phyloP scores from a whole-genome alignment of 1,140 invertebrate species.

The Papilio polytes region DNA sequence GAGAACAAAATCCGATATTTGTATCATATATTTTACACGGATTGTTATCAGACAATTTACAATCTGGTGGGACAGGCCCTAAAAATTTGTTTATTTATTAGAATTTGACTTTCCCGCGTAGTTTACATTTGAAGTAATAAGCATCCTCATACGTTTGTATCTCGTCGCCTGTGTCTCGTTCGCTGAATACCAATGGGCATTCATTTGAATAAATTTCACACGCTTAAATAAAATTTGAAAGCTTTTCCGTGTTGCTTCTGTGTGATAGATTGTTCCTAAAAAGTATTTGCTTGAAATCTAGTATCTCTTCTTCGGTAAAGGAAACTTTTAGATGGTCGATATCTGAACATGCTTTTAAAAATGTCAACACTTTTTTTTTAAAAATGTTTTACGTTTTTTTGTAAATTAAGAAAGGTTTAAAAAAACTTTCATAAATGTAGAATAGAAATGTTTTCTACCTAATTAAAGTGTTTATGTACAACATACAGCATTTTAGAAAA shows the following conservation, averaged over 20 bases:
- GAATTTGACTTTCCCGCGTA: not conserved
- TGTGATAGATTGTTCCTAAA: not conserved
- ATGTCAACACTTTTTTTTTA: not conserved
- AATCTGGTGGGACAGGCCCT: no score
- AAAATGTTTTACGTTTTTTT: no score
- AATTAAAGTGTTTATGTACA: not conserved
- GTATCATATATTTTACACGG: no score
- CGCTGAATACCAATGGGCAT: conserved; percentile 19
- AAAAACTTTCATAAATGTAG: no score
- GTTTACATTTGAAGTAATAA: conserved; percentile 5
- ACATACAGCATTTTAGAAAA: not conserved
- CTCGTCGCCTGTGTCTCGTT: not conserved
- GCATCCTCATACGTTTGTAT: not conserved
- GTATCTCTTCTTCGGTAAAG: not conserved
- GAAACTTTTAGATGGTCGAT: no score
- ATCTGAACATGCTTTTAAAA: not conserved
- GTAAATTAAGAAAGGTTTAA: no score
- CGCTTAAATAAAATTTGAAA: conserved; percentile 18
- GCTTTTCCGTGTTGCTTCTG: conserved; percentile 9
- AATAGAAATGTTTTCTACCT: no score
- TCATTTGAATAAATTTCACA: conserved; percentile 9
- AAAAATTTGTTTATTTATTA: no score
- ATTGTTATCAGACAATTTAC: no score
- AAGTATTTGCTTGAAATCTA: not conserved
- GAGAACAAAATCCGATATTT: no score